These are phyloP conservation scores for Lepidonotus clava DNA, from an alignment of 2,888 invertebrate species.

Conservation along the genomic window DNA sequence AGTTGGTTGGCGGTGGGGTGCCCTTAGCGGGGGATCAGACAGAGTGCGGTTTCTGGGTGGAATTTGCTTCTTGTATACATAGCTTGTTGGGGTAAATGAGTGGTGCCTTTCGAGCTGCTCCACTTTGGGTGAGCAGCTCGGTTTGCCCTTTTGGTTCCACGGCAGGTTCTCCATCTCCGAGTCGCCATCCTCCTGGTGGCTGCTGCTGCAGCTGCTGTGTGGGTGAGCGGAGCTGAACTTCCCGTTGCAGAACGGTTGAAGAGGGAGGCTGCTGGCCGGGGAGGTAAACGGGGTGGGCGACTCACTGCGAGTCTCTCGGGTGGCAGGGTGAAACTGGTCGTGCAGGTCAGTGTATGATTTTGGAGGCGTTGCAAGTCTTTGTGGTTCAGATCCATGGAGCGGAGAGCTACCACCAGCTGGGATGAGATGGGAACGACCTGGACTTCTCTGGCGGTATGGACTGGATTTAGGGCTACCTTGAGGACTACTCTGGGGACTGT, in stretches of 20 bases:
- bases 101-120: not conserved
- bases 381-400: not conserved
- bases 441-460: slow-evolving; percentile 27
- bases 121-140: not conserved
- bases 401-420: not conserved
- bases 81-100: slow-evolving; percentile 22
- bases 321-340: not conserved
- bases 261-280: not conserved
- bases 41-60: not conserved
- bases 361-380: not conserved
- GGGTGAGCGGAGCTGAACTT: not conserved
- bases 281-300: not conserved
- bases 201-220: not conserved
- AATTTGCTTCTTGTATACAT: not conserved
- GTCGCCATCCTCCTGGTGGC: not conserved
- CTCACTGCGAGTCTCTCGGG: not conserved
- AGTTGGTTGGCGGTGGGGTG: not conserved
- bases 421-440: not conserved
- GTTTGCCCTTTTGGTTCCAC: not conserved
- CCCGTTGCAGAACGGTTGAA: slow-evolving; percentile 1
- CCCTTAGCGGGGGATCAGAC: not conserved
- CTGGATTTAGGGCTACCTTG: slow-evolving; percentile 42
- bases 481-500: slow-evolving; percentile 39
- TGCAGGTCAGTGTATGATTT: not conserved
- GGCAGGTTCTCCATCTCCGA: slow-evolving; percentile 35